phyloP scores from a whole-genome alignment of 2,797 vertebrate genomes.

The Gallinago nigripennis region DNA sequence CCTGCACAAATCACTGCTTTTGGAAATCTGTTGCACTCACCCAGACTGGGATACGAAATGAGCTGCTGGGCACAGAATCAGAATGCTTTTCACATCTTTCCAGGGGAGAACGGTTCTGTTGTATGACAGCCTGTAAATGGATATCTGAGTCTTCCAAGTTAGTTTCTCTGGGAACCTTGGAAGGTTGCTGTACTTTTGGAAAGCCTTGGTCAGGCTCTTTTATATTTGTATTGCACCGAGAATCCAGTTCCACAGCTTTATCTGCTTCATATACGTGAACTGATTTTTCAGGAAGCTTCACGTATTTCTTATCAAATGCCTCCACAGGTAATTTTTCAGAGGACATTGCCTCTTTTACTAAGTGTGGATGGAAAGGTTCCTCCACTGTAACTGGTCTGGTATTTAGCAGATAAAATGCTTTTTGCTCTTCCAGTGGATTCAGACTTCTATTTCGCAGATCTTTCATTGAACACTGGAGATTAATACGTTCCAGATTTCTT shows the following conservation, averaged over 20 bases:
- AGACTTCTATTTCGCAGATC: slow-evolving; percentile 31
- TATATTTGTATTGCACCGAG: not conserved
- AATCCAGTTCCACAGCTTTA: not conserved
- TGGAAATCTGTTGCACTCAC: not conserved
- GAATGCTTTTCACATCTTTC: not conserved
- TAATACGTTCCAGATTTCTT: not conserved
- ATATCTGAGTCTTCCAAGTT: not conserved
- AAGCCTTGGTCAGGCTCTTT: not conserved
- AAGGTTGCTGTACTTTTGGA: not conserved
- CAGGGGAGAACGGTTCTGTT: not conserved
- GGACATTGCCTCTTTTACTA: not conserved
- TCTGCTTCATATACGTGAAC: not conserved
- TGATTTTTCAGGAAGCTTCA: not conserved
- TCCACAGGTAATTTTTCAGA: slow-evolving; percentile 24
- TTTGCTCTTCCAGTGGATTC: slow-evolving; percentile 15
- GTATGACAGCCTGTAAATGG: not conserved
- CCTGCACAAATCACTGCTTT: not conserved
- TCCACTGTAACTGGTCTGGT: slow-evolving; percentile 33
- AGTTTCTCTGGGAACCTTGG: not conserved
- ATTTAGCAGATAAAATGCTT: slow-evolving; percentile 68
- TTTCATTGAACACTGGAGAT: slow-evolving; percentile 61
- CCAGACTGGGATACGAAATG: slow-evolving; percentile 13
- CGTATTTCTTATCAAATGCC: not conserved
- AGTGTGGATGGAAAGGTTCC: slow-evolving; percentile 30
- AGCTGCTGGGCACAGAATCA: not conserved